Base-by-base conservation (phyloP, 2,888 invertebrate genomes). In the Oscheius myriophilus region DNA sequence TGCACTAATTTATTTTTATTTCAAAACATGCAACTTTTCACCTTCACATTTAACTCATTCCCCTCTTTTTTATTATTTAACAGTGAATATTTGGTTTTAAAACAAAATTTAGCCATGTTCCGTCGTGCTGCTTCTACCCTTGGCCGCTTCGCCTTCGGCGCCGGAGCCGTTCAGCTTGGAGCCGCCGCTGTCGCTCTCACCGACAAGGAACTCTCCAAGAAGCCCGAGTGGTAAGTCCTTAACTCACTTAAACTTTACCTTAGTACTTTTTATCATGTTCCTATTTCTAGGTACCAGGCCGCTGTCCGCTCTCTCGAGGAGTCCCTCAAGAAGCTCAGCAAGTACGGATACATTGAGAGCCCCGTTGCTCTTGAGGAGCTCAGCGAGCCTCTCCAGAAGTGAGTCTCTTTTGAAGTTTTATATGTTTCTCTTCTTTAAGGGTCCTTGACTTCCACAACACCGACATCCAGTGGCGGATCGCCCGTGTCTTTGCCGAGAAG, bases 391-490 rank as follows among this genome's bases (percentile, higher is more conserved):
- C 69, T 80, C 43, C 41, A 12, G 23, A 69, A 69, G 74, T 72
- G 23, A 33, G 54, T 41, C 7, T 25, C 25, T 58, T 76, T 23
- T 16, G 9, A 11, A 51, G 46, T 42, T 58, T 33, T 39, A 14
- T 62, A 55, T 21, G 43, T 71, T 23, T 39, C 16, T 12, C n/a
- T n/a, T n/a, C n/a, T 67, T 71, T 25, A 18, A 82, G 82, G 64
- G 73, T 74, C 7, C 69, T 67, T n/a, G 81, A 82, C 51, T 46
- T 73, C 51, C 75, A 83, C 66, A 83, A 78, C 67, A 64, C 75
- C 26, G 82, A 82, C 46, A 69, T 82, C 53, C 72, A 74, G 41
- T 82, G 82, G 82, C 73, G 82, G 33, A 58, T 82, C 3, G 83
- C 77, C 49, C 78, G 82, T 39, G 66, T 75, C 16, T 67, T 73